Evolutionary conservation across 2,888 invertebrate species (phyloP), one percentile per base, ranked within the genome.

Genomic region (Euproctis similis): DNA sequence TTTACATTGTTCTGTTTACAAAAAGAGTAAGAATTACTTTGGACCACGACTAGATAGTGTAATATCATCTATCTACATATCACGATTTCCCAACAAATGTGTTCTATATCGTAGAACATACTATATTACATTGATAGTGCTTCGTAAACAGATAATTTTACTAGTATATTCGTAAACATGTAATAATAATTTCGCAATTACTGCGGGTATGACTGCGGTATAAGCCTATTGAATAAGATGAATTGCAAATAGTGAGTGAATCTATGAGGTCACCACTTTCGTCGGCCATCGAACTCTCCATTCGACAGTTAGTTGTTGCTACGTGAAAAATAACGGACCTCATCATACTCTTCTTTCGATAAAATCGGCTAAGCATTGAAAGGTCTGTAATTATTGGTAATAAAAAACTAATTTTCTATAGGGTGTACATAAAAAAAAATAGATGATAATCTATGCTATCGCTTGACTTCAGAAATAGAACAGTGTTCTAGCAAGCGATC

Each of bases 191-290:
- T 40, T 45, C 41, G 52, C 44, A 45, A 54, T 53, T 50, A 53
- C 47, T 28, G n/a, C n/a, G n/a, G n/a, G n/a, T n/a, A 46, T 39
- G 42, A 37, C 43, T 36, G 59, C 57, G 62, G 65, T 61, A 65
- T 58, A 61, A 60, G 65, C 53, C 49, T 54, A 58, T 57, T 59
- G 61, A 58, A 69, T 68, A 80, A 73, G 72, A 80, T 77, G 72
- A 76, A 81, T 77, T 66, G 76, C 70, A 61, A 75, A 67, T 71
- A 50, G 64, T 64, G n/a, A n/a, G n/a, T n/a, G 51, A 76, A 74
- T 76, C 66, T 63, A 70, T 72, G 74, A 73, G 74, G 69, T 78
- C 70, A 68, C 60, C 63, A 70, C 75, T 77, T 76, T 76, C 68
- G 63, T 61, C 72, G 80, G 82, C 44, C 84, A 58, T 72, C 71